phyloP scores from a whole-genome alignment of 2,113 vertebrate genomes.

The Plectropomus leopardus region DNA sequence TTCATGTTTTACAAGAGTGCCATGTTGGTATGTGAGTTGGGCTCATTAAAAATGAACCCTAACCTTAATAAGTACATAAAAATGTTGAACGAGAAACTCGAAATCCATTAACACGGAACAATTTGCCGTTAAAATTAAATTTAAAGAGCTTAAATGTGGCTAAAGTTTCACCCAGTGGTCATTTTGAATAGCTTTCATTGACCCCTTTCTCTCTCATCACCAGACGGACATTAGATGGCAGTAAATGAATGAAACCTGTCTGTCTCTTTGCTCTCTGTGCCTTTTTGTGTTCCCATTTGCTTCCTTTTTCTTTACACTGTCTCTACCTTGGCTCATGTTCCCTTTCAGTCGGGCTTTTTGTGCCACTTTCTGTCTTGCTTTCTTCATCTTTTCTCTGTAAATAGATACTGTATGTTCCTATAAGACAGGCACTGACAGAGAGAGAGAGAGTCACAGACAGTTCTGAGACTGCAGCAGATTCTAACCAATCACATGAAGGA shows the following conservation, averaged over 20 bases:
- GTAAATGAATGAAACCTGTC: neutral
- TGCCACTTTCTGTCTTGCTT: neutral
- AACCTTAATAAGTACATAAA: neutral
- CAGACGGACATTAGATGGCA: neutral
- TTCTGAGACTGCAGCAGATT: conserved; percentile 96
- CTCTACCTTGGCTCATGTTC: neutral
- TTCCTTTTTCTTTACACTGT: neutral
- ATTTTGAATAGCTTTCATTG: neutral
- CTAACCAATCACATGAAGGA: conserved; percentile 89
- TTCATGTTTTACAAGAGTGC: neutral
- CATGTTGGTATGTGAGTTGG: neutral
- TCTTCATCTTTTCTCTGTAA: conserved; percentile 47
- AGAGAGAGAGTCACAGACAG: conserved; percentile 65
- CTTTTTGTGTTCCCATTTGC: neutral
- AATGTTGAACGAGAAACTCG: neutral
- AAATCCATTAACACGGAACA: neutral
- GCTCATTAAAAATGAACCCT: neutral
- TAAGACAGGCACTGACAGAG: conserved; percentile 25
- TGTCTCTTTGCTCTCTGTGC: neutral
- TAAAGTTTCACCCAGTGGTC: neutral
- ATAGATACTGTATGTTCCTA: conserved; percentile 56
- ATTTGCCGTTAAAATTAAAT: neutral
- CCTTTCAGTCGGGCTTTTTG: conserved; percentile 17
- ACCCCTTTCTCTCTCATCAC: neutral
- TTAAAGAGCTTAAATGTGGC: neutral